A percentile compares a stretch with the other conserved stretches of the same genome.
Evolutionary conservation across 2,888 invertebrate species (phyloP).

Genomic region (Clepsis dumicolana): DNA sequence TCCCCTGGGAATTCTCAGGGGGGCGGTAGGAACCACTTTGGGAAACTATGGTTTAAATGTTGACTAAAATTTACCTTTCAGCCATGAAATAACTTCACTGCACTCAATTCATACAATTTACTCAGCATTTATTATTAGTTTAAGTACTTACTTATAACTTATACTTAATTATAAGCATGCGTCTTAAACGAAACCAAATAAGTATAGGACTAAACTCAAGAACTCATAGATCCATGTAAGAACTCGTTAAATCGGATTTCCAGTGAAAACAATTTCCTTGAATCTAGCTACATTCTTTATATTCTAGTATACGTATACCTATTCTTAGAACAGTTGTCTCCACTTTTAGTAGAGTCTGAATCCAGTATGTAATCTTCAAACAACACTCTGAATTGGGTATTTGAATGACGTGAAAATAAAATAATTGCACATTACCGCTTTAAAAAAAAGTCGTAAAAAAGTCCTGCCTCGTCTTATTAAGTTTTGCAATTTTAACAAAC

Average conservation of each 20-base stretch:
- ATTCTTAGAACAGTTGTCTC: constrained; percentile 32
- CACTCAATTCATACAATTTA: neutral
- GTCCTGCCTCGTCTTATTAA: too few species aligned
- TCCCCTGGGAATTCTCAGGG: too few species aligned
- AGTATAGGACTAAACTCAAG: neutral
- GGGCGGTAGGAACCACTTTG: too few species aligned
- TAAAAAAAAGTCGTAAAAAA: too few species aligned
- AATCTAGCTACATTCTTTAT: too few species aligned
- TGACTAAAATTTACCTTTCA: neutral
- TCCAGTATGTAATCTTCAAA: neutral
- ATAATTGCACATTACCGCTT: too few species aligned
- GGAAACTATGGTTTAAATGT: too few species aligned
- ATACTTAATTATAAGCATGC: neutral
- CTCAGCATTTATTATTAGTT: neutral
- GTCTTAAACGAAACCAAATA: neutral
- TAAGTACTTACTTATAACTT: too few species aligned
- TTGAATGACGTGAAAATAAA: too few species aligned
- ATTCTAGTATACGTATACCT: too few species aligned
- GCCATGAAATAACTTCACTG: neutral
- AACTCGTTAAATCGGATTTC: constrained; percentile 17
- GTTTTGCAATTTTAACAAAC: too few species aligned
- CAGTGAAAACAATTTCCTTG: constrained; percentile 14
- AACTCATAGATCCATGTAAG: constrained; percentile 2
- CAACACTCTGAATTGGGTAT: neutral
- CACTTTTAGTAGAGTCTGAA: constrained; percentile 6